Conservation (phyloP, 2,797 vertebrate genomes). For the Sebastes kiyomatsui region DNA sequence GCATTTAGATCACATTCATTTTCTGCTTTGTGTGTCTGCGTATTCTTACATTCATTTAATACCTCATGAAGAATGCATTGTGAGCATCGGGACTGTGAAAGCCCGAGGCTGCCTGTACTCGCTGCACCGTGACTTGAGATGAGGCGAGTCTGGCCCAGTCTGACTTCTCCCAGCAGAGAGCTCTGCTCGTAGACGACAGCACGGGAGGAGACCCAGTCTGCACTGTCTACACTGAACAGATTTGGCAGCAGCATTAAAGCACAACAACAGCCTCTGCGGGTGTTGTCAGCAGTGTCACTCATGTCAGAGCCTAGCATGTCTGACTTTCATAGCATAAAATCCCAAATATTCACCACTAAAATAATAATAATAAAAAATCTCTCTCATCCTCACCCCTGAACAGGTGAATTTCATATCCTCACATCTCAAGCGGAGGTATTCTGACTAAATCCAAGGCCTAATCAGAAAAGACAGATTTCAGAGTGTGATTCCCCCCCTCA, state of each 20-base stretch:
- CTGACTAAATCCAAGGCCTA: slow-evolving; percentile 28
- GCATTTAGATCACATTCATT: slow-evolving; percentile 80
- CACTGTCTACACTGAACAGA: slow-evolving; percentile 41
- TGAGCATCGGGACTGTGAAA: slow-evolving; percentile 54
- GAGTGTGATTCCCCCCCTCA: slow-evolving; percentile 18
- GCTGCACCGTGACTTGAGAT: slow-evolving; percentile 65
- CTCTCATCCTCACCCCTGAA: slow-evolving; percentile 21
- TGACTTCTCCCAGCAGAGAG: slow-evolving; percentile 56
- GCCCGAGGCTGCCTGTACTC: slow-evolving; percentile 60
- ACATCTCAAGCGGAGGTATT: slow-evolving; percentile 32
- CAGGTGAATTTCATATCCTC: slow-evolving; percentile 34
- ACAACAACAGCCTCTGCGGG: slow-evolving; percentile 52
- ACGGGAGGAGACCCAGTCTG: slow-evolving; percentile 44
- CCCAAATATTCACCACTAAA: slow-evolving; percentile 29
- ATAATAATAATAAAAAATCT: slow-evolving; percentile 1
- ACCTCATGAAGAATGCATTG: slow-evolving; percentile 77
- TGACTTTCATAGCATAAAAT: slow-evolving; percentile 32
- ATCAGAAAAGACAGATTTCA: slow-evolving; percentile 46
- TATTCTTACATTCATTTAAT: slow-evolving; percentile 79
- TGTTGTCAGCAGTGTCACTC: slow-evolving; percentile 48
- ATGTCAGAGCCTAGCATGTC: slow-evolving; percentile 34
- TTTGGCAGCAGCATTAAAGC: slow-evolving; percentile 54
- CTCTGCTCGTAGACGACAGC: slow-evolving; percentile 49
- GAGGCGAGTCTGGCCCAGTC: slow-evolving; percentile 53
- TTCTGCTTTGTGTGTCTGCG: slow-evolving; percentile 69